phyloP scores from a whole-genome alignment of 1,140 invertebrate genomes.

The Pseudomyrmex cubaensis region DNA sequence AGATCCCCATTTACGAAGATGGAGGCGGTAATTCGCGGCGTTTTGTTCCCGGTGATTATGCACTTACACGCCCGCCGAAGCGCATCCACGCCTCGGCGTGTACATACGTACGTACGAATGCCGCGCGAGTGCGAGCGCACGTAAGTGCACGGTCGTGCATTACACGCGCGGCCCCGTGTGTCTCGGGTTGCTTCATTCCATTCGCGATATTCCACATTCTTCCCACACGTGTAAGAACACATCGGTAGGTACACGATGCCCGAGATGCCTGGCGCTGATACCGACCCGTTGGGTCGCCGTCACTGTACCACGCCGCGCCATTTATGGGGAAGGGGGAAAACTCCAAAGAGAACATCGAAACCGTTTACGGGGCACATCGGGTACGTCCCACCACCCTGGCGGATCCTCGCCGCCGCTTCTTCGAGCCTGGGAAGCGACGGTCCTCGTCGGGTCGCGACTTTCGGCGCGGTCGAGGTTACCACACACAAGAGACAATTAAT shows the following conservation, averaged over 20 bases:
- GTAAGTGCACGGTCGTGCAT: slow-evolving; percentile 44
- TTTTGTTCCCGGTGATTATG: slow-evolving; percentile 72
- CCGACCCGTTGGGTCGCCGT: slow-evolving; percentile 64
- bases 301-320: slow-evolving; percentile 75
- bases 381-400: slow-evolving; percentile 27
- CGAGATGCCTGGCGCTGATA: slow-evolving; percentile 82
- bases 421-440: slow-evolving; percentile 55
- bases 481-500: too few species aligned
- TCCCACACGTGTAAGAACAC: slow-evolving; percentile 83
- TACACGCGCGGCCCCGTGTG: slow-evolving; percentile 61
- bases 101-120: not conserved
- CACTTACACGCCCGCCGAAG: slow-evolving; percentile 65
- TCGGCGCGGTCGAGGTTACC: not conserved
- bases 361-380: slow-evolving; percentile 76
- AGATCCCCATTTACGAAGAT: slow-evolving; percentile 58
- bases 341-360: slow-evolving; percentile 78
- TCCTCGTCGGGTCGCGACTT: not conserved
- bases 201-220: slow-evolving; percentile 84
- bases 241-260: slow-evolving; percentile 76
- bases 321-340: slow-evolving; percentile 77
- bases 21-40: slow-evolving; percentile 66
- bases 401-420: slow-evolving; percentile 58
- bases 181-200: slow-evolving; percentile 82
- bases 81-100: slow-evolving; percentile 56
- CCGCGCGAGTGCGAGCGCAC: not conserved